A percentile compares a stretch with the other conserved stretches of the same genome.
Evolutionary conservation across 2,888 invertebrate species (phyloP).

Genomic region (Nemapogon koenigi): DNA sequence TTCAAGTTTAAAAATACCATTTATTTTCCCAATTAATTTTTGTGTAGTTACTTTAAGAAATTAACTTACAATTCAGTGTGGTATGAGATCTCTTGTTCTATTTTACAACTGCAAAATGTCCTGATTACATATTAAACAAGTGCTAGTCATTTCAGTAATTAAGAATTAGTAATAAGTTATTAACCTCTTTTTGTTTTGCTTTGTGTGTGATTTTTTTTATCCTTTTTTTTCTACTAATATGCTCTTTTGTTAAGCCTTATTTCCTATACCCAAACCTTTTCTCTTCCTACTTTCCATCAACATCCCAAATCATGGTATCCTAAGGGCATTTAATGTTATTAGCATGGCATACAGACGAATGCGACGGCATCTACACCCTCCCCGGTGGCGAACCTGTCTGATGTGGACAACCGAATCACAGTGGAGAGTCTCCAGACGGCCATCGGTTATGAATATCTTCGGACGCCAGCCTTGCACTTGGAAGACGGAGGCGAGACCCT

Average conservation of each 20-base stretch:
- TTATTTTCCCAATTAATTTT: too few species aligned
- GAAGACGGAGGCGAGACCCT: constrained; percentile 76
- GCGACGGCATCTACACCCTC: constrained; percentile 87
- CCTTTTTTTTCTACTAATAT: neutral
- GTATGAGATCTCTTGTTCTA: too few species aligned
- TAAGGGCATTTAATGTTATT: constrained; percentile 48
- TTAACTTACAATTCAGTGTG: too few species aligned
- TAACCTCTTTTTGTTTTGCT: too few species aligned
- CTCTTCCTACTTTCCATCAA: neutral
- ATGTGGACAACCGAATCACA: constrained; percentile 74
- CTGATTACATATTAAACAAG: too few species aligned
- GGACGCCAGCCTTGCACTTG: constrained; percentile 71
- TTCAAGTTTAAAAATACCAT: too few species aligned
- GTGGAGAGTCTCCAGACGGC: constrained; percentile 78
- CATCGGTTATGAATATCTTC: constrained; percentile 83
- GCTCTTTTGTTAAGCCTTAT: too few species aligned
- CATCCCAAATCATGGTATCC: neutral
- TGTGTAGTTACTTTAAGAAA: too few species aligned
- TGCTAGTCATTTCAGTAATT: too few species aligned
- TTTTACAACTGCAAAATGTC: too few species aligned
- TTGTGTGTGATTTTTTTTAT: too few species aligned
- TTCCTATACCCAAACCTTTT: neutral
- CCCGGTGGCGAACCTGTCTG: constrained; percentile 81
- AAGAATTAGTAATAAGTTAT: too few species aligned
- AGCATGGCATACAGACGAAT: constrained; percentile 82